Conservation (phyloP, 2,113 vertebrate genomes). For the Platanista minor region DNA sequence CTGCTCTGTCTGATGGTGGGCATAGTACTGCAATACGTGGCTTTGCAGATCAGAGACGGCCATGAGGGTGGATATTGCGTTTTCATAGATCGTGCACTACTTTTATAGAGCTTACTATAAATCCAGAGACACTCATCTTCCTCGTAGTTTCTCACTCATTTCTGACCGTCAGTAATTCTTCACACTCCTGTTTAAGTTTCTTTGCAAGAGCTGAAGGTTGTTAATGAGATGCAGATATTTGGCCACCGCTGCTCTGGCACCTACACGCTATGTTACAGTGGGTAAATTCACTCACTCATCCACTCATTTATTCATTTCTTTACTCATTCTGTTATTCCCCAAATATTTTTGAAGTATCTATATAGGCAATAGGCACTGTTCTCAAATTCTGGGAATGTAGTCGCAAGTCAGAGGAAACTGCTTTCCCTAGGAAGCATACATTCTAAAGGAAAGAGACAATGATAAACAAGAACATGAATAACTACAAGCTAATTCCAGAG, state of each 20-base stretch:
- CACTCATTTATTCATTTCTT: neutral
- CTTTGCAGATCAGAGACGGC: neutral
- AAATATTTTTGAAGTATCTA: neutral
- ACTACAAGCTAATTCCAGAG: neutral
- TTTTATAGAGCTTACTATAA: neutral
- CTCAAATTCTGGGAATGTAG: neutral
- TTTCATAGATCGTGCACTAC: neutral
- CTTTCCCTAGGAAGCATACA: neutral
- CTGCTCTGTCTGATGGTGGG: neutral
- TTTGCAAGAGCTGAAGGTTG: neutral
- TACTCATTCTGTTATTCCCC: neutral
- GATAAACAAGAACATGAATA: neutral
- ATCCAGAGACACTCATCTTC: neutral
- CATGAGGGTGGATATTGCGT: neutral
- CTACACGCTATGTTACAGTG: accelerated
- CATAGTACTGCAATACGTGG: neutral
- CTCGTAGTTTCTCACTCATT: neutral
- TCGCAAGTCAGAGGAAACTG: neutral
- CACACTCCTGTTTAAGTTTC: neutral
- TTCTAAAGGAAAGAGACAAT: neutral
- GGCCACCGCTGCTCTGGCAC: no score
- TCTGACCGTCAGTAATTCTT: neutral
- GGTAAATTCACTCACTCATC: neutral
- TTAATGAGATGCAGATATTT: neutral
- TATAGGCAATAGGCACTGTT: neutral